Conservation (phyloP, 2,113 vertebrate species). For the Ploceus nigricollis region DNA sequence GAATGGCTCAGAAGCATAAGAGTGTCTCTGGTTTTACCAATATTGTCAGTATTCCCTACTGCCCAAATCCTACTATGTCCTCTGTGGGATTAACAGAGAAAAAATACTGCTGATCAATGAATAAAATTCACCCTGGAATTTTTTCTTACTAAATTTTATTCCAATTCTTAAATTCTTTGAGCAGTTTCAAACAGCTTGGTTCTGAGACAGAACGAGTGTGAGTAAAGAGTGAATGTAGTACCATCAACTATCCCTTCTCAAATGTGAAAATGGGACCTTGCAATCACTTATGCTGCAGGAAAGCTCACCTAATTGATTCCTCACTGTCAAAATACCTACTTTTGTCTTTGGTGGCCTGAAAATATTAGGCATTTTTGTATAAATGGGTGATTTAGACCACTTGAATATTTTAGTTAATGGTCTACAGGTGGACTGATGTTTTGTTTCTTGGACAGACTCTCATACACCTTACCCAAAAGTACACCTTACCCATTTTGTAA, state of each 20-base stretch:
- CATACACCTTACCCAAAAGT: background rate
- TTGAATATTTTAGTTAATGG: background rate
- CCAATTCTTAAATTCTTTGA: background rate
- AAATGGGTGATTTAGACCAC: background rate
- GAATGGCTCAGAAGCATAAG: background rate
- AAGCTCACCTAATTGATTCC: background rate
- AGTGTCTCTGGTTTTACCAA: background rate
- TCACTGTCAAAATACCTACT: background rate
- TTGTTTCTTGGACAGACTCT: background rate
- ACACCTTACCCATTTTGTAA: background rate
- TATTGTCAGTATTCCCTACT: background rate
- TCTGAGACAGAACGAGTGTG: background rate
- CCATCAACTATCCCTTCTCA: background rate
- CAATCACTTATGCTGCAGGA: background rate
- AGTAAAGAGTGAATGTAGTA: background rate
- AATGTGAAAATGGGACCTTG: background rate
- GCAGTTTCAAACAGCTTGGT: background rate
- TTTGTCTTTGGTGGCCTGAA: background rate
- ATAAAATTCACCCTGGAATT: background rate
- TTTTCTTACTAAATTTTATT: background rate
- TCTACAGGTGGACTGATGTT: background rate
- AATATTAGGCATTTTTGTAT: background rate
- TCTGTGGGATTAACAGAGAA: background rate
- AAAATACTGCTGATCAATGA: background rate
- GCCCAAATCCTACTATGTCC: background rate